Percentiles rank a stretch among this genome's conserved stretches.
Conservation (phyloP, 2,113 vertebrate genomes). For the Pao palembangensis region DNA sequence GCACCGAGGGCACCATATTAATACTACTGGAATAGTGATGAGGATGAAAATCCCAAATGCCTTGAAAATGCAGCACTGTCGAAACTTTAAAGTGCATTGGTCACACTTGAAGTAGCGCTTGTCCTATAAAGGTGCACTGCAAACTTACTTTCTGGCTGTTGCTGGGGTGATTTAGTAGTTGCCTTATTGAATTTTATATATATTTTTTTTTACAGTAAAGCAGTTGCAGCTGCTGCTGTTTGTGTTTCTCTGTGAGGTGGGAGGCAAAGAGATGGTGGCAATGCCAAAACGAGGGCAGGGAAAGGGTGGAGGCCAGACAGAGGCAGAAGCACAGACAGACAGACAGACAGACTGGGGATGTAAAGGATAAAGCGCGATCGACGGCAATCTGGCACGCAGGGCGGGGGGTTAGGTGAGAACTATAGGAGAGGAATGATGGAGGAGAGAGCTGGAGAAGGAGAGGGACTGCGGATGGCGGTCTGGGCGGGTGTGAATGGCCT, state of each 20-base stretch:
- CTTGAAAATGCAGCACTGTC: constrained; percentile 1
- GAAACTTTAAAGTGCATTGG: constrained; percentile 17
- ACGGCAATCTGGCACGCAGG: constrained; percentile 32
- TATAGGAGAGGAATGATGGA: constrained; percentile 41
- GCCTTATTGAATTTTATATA: constrained; percentile 56
- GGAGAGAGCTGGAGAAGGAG: constrained; percentile 39
- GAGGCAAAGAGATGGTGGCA: constrained; percentile 29
- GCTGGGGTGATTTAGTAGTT: constrained; percentile 48
- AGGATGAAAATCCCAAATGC: neutral
- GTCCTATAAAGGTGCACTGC: constrained; percentile 10
- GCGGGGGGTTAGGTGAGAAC: constrained; percentile 1
- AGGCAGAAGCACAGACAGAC: constrained; percentile 19
- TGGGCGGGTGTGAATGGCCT: constrained; percentile 70
- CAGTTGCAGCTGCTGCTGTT: constrained; percentile 53
- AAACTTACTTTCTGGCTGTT: constrained; percentile 26
- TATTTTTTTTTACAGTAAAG: constrained; percentile 52
- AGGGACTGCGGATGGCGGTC: constrained; percentile 64
- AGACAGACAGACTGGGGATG: constrained; percentile 31
- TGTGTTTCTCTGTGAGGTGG: constrained; percentile 40
- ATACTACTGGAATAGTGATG: neutral
- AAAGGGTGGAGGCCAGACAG: neutral
- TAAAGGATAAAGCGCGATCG: constrained; percentile 41
- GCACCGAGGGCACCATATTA: neutral
- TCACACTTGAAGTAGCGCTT: constrained; percentile 13
- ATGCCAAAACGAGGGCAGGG: constrained; percentile 3